Evolutionary conservation across 2,113 vertebrate species (phyloP), one percentile per base, ranked within the genome.

Genomic region (Oryzias melastigma): DNA sequence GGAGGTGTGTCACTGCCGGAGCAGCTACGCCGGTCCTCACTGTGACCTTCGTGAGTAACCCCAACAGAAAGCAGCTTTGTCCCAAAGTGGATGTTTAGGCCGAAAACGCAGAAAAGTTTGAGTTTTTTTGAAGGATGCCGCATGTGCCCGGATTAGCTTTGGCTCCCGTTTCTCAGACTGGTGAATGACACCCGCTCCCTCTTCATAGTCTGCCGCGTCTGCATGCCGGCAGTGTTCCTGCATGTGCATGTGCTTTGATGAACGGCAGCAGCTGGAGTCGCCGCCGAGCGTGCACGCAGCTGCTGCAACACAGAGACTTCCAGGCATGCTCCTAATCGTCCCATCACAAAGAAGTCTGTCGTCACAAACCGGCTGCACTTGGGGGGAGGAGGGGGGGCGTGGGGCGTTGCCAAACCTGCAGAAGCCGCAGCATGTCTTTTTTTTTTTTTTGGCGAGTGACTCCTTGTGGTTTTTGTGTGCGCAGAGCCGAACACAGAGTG

Each of bases 31-130:
- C 0, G 96, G 96, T 2, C 87, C 85, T 6, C 68, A 90, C 17
- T 99, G 97, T 50, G 91, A 92, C 85, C 77, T 97, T 0, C 90
- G 97, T 98, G 87, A 95, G 95, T 88, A 3, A 8, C 10, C 18
- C 5, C 12, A 15, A 4, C 1, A 5, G 4, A 2, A n/a, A 5
- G n/a, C 45, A 0, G 14, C 52, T 50, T 22, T 12, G 10, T n/a
- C 57, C 17, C 10, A 35, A 12, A 35, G 10, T 35, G 8, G 35
- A 35, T 35, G 12, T 35, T 35, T 10, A 35, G 35, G 35, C 35
- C 2, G 35, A 35, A 35, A 35, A 35, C 12, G 35, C 35, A 35
- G 35, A 12, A 35, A 35, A 35, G 35, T 13, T 10, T 12, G 35
- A 35, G 35, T 35, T 35, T 35, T 35, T n/a, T 3, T 1, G 8